These are phyloP conservation scores for Condylura cristata DNA, from an alignment of 2,113 vertebrate species.

Conservation along the genomic window DNA sequence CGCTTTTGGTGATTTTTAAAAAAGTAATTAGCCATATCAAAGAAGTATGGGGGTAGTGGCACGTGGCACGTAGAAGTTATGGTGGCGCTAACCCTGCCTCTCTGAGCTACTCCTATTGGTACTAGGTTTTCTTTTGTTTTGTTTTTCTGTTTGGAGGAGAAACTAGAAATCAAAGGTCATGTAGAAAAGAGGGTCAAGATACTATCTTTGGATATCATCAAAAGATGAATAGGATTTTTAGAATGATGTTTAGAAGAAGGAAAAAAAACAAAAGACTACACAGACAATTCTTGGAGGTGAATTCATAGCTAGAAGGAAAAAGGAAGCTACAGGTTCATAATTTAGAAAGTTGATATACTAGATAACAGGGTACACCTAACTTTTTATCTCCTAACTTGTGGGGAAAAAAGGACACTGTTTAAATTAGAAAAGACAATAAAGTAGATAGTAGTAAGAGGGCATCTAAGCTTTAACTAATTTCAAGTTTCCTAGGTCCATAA, in stretches of 20 bases:
- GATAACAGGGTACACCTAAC: background rate
- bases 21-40: background rate
- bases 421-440: slow-evolving; percentile 2
- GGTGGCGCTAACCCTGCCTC: background rate
- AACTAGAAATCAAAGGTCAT: background rate
- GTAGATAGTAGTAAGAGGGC: background rate
- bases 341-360: slow-evolving; percentile 2
- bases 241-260: background rate
- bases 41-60: background rate
- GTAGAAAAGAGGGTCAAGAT: background rate
- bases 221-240: slow-evolving; percentile 14
- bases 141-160: background rate
- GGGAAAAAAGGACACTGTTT: background rate
- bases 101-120: background rate
- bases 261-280: background rate
- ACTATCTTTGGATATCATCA: slow-evolving; percentile 5
- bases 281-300: background rate
- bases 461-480: slow-evolving; percentile 10
- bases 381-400: background rate
- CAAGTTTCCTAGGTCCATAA: background rate
- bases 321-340: background rate
- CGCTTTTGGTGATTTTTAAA: background rate
- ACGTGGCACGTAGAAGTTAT: background rate
- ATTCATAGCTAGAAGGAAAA: background rate
- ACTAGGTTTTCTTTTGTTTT: background rate